Conservation (phyloP, 1,140 invertebrate species). For the Drosophila ambigua region DNA sequence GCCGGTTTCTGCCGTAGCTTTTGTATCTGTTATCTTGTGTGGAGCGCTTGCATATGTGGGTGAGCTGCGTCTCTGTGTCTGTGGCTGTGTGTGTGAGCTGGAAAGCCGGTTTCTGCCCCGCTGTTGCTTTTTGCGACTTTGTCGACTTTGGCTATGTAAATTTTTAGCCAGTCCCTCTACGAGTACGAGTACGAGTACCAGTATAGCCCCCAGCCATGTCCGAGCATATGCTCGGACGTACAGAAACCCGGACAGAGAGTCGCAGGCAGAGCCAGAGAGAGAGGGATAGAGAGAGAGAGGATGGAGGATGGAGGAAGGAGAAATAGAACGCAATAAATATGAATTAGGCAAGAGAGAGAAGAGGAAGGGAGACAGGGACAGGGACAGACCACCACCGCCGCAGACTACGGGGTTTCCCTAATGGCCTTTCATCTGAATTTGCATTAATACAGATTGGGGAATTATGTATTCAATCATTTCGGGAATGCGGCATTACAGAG, state of each 20-base stretch:
- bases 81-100: slow-evolving; percentile 36
- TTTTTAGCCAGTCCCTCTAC: slow-evolving; percentile 26
- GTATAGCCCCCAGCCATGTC: no score
- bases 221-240: slow-evolving; percentile 38
- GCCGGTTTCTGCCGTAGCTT: slow-evolving; percentile 63
- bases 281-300: slow-evolving; percentile 12
- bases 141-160: slow-evolving; percentile 64
- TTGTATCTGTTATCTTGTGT: slow-evolving; percentile 58
- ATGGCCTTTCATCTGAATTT: slow-evolving; percentile 33
- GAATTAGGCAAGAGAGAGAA: slow-evolving; percentile 52
- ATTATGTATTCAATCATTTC: no score
- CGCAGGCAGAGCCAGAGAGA: not conserved
- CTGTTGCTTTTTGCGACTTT: slow-evolving; percentile 52
- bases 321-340: slow-evolving; percentile 63
- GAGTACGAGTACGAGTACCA: no score
- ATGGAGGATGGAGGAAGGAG: slow-evolving; percentile 48
- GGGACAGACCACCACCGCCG: not conserved
- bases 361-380: not conserved
- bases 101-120: slow-evolving; percentile 64
- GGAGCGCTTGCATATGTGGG: slow-evolving; percentile 65
- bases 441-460: slow-evolving; percentile 7
- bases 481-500: no score
- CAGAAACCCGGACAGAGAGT: not conserved
- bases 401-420: slow-evolving; percentile 46
- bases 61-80: slow-evolving; percentile 49